phyloP scores from a whole-genome alignment of 2,888 invertebrate species.

The Pandemis heparana region DNA sequence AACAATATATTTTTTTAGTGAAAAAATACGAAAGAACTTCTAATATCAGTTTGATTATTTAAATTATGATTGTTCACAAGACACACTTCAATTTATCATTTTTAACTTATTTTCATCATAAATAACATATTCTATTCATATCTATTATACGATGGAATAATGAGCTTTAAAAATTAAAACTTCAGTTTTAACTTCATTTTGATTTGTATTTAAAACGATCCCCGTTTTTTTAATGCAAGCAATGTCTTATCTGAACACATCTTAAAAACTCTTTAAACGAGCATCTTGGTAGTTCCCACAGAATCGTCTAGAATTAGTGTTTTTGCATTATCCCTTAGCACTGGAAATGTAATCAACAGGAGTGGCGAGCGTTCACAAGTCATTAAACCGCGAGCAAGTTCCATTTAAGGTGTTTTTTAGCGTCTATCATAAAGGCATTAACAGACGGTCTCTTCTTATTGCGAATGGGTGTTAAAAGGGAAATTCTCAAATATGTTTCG shows the following conservation, averaged over 20 bases:
- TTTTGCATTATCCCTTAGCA: conserved; percentile 2
- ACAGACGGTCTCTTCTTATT: conserved; percentile 56
- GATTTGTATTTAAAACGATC: too few relatives aligned
- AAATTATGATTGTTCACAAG: background rate
- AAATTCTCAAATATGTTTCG: conserved; percentile 66
- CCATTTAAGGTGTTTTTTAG: conserved; percentile 58
- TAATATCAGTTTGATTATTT: background rate
- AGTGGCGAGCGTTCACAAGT: conserved; percentile 40
- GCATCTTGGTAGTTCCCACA: background rate
- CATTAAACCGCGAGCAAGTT: conserved; percentile 49
- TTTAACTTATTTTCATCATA: too few relatives aligned
- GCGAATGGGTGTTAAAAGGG: conserved; percentile 57
- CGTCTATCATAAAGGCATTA: conserved; percentile 61
- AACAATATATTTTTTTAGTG: background rate
- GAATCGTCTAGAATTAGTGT: background rate
- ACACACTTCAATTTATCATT: too few relatives aligned
- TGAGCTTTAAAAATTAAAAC: too few relatives aligned
- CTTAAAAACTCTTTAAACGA: background rate
- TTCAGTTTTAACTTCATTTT: too few relatives aligned
- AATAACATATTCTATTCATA: too few relatives aligned
- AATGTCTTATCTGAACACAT: background rate
- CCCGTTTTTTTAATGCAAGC: too few relatives aligned
- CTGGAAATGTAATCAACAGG: conserved; percentile 25
- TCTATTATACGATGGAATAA: too few relatives aligned
- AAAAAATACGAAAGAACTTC: background rate